These are phyloP conservation scores for Zaprionus davidi DNA, from an alignment of 1,140 invertebrate genomes.

Conservation along the genomic window DNA sequence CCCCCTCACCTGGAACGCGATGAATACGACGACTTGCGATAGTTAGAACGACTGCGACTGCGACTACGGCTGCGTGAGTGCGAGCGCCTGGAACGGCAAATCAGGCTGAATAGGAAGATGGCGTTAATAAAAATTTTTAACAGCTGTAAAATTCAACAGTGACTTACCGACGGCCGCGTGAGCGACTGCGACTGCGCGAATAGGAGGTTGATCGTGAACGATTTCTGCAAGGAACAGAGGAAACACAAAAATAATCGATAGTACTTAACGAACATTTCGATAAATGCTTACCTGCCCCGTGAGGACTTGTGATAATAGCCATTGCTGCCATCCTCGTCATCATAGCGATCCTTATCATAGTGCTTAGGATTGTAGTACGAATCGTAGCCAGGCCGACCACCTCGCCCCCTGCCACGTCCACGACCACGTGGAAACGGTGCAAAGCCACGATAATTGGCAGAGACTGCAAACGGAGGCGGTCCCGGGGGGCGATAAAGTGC, in stretches of 20 bases:
- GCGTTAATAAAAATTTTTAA: not conserved
- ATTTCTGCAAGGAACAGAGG: conserved; percentile 66
- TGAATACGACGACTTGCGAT: conserved; percentile 76
- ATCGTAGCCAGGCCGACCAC: conserved; percentile 59
- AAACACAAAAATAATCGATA: not conserved
- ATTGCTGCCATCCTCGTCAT: conserved; percentile 54
- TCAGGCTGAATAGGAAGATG: conserved; percentile 52
- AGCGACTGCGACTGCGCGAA: conserved; percentile 84
- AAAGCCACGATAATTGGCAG: conserved; percentile 73
- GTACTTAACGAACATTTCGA: not conserved
- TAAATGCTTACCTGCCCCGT: conserved; percentile 52
- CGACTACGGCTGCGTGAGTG: conserved; percentile 64
- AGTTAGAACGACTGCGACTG: conserved; percentile 75
- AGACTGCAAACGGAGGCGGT: conserved; percentile 60
- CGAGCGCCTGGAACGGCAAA: conserved; percentile 71
- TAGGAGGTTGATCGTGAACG: conserved; percentile 76
- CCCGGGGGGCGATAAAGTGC: conserved; percentile 63
- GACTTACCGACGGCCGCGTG: conserved; percentile 77
- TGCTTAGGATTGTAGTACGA: conserved; percentile 70
- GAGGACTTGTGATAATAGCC: conserved; percentile 64
- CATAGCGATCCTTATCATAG: conserved; percentile 56
- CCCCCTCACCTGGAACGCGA: conserved; percentile 63
- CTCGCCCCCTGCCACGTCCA: conserved; percentile 59
- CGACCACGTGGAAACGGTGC: conserved; percentile 65
- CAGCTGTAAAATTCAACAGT: not conserved